These are phyloP conservation scores for Morpho deidamia DNA, from an alignment of 2,888 invertebrate species.

Conservation along the genomic window DNA sequence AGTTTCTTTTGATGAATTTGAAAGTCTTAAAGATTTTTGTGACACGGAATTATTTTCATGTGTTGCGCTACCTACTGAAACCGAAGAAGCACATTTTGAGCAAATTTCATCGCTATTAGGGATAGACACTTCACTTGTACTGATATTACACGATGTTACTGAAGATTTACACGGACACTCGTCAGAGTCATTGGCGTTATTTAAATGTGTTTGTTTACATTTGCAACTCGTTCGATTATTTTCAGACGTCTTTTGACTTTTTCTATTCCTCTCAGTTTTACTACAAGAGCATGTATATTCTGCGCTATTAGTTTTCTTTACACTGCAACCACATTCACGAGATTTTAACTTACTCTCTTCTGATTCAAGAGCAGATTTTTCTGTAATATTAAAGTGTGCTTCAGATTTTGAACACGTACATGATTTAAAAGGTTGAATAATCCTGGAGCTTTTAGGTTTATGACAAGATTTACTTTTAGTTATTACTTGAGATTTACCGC, in stretches of 20 bases:
- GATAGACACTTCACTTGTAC: neutral
- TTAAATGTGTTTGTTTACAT: neutral
- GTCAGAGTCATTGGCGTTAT: neutral
- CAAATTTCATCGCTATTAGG: neutral
- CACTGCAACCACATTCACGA: neutral
- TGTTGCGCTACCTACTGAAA: neutral
- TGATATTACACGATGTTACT: neutral
- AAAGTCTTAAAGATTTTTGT: neutral
- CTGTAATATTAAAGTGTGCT: neutral
- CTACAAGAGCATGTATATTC: conserved; percentile 4
- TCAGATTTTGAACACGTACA: neutral
- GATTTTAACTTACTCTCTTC: neutral
- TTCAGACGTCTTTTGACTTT: too few species aligned
- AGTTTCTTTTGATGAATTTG: neutral
- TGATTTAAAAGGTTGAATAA: neutral
- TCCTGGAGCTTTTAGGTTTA: neutral
- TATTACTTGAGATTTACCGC: neutral
- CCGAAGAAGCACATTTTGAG: neutral
- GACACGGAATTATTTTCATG: neutral
- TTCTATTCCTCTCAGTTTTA: too few species aligned
- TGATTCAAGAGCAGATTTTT: neutral
- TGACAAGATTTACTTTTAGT: neutral
- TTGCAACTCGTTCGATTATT: neutral
- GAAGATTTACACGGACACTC: neutral
- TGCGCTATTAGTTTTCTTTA: neutral